phyloP scores from a whole-genome alignment of 1,140 invertebrate species.

The Bemisia tabaci region DNA sequence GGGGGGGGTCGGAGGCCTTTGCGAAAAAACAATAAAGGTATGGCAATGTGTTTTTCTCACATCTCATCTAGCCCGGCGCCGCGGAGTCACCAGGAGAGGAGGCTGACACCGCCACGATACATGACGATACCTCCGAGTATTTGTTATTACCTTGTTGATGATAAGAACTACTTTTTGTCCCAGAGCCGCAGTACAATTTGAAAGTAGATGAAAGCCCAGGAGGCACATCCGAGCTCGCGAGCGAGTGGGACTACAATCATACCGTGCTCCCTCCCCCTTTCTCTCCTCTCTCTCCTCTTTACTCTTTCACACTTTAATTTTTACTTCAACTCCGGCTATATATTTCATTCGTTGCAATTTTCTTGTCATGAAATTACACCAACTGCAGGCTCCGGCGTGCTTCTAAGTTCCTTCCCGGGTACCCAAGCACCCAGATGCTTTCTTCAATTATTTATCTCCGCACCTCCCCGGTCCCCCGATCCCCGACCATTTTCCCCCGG shows the following conservation, averaged over 20 bases:
- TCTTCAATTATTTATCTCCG: not conserved
- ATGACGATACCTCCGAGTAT: not conserved
- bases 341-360: not conserved
- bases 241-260: not conserved
- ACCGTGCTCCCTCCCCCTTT: not conserved
- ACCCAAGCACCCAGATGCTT: not conserved
- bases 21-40: not conserved
- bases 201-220: not conserved
- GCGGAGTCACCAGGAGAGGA: too few relatives aligned
- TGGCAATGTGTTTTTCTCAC: not conserved
- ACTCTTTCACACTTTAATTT: not conserved
- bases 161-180: not conserved
- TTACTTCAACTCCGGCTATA: not conserved
- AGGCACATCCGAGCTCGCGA: not conserved
- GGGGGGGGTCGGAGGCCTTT: too few relatives aligned
- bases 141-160: not conserved
- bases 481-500: not conserved
- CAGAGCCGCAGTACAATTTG: not conserved
- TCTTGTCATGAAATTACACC: not conserved
- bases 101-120: not conserved
- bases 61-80: not conserved
- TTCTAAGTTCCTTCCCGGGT: too few relatives aligned
- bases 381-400: not conserved
- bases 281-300: not conserved
- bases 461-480: not conserved